Evolutionary conservation across 2,888 invertebrate genomes (phyloP).

Genomic region (Drosophila macrospina): DNA sequence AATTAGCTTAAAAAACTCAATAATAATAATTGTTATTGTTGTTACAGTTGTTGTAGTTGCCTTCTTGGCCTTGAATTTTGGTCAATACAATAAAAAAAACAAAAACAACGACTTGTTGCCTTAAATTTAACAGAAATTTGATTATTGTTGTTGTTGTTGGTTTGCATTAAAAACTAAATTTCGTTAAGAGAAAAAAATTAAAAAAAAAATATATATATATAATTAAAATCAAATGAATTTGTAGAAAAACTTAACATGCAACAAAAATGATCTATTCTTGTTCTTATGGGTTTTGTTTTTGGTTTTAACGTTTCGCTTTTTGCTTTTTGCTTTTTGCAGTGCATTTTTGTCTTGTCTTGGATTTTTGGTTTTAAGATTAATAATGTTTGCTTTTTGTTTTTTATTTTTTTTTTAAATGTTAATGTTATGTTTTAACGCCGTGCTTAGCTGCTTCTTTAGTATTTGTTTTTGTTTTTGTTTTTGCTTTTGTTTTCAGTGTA

Average conservation of each 20-base stretch:
- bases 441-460: constrained; percentile 29
- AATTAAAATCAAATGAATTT: constrained; percentile 27
- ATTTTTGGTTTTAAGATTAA: constrained; percentile 30
- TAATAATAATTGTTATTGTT: constrained; percentile 20
- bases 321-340: constrained; percentile 28
- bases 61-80: constrained; percentile 59
- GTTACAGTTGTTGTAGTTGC: constrained; percentile 41
- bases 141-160: constrained; percentile 11
- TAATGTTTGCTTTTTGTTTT: constrained; percentile 23
- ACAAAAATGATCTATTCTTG: constrained; percentile 64
- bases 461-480: constrained; percentile 43
- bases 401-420: constrained; percentile 7
- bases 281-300: constrained; percentile 31
- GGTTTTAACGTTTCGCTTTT: constrained; percentile 22
- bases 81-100: constrained; percentile 56
- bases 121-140: constrained; percentile 37
- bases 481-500: constrained; percentile 54
- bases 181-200: constrained; percentile 14
- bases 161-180: constrained; percentile 37
- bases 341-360: constrained; percentile 40
- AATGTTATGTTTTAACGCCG: constrained; percentile 32
- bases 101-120: constrained; percentile 26
- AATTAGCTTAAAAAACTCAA: constrained; percentile 37
- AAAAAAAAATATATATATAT: not conserved
- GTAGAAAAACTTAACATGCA: constrained; percentile 36